phyloP scores from a whole-genome alignment of 2,113 vertebrate genomes.

The Laterallus jamaicensis region DNA sequence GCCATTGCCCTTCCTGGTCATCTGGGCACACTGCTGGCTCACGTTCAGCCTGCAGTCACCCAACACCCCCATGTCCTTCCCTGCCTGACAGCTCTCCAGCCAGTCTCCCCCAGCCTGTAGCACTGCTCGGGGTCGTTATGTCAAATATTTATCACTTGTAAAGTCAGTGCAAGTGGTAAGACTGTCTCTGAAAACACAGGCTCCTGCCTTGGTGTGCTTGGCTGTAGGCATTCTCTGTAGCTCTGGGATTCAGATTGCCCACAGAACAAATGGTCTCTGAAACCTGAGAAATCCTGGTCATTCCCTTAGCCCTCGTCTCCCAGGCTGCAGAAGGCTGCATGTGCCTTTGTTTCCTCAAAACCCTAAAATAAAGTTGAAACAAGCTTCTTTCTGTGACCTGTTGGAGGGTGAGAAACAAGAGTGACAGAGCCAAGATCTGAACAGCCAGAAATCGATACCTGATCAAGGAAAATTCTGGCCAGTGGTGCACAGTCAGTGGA shows the following conservation, averaged over 20 bases:
- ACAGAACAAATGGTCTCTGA: neutral
- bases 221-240: neutral
- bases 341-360: neutral
- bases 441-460: conserved; percentile 77
- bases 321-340: neutral
- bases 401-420: neutral
- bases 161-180: neutral
- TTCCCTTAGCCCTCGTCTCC: neutral
- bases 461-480: conserved; percentile 94
- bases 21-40: too few relatives aligned
- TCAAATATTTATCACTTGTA: neutral
- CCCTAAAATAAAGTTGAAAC: neutral
- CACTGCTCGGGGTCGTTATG: too few relatives aligned
- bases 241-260: neutral
- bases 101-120: too few relatives aligned
- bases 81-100: too few relatives aligned
- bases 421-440: neutral
- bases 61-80: too few relatives aligned
- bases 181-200: neutral
- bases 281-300: neutral
- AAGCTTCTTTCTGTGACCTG: neutral
- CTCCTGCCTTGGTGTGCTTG: neutral
- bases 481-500: conserved; percentile 95
- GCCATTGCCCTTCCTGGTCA: too few relatives aligned
- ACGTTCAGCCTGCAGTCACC: too few relatives aligned